Conservation (phyloP, 2,113 vertebrate genomes). For the Delphinapterus leucas region DNA sequence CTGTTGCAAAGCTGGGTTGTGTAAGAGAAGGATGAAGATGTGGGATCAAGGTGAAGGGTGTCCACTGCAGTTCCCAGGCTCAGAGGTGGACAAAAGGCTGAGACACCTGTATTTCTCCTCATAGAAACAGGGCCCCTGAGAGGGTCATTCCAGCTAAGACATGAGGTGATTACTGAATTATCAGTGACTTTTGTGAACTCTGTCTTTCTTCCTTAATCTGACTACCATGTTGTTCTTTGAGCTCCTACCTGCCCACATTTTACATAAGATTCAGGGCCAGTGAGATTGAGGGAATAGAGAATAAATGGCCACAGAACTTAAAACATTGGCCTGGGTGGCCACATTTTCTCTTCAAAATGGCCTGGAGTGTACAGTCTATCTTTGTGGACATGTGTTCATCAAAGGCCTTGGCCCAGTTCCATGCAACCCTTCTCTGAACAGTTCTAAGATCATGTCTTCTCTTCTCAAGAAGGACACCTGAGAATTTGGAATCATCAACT, state of each 20-base stretch:
- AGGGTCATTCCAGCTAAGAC: neutral
- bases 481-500: neutral
- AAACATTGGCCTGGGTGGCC: neutral
- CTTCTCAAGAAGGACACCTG: neutral
- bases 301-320: neutral
- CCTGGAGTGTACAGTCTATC: neutral
- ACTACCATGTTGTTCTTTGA: neutral
- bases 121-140: accelerated
- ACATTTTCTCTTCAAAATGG: neutral
- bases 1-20: neutral
- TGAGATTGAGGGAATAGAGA: neutral
- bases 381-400: neutral
- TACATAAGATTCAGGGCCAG: neutral
- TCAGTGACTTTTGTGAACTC: neutral
- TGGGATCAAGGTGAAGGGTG: neutral
- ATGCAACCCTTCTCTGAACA: neutral
- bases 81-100: neutral
- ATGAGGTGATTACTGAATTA: neutral
- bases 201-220: neutral
- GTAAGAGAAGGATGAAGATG: neutral
- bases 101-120: neutral
- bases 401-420: neutral
- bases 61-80: neutral
- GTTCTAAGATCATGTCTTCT: neutral
- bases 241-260: neutral